Percentiles rank a stretch among this genome's conserved stretches.
Evolutionary conservation across 2,888 invertebrate genomes (phyloP).

Genomic region (Cartodere bifasciata): DNA sequence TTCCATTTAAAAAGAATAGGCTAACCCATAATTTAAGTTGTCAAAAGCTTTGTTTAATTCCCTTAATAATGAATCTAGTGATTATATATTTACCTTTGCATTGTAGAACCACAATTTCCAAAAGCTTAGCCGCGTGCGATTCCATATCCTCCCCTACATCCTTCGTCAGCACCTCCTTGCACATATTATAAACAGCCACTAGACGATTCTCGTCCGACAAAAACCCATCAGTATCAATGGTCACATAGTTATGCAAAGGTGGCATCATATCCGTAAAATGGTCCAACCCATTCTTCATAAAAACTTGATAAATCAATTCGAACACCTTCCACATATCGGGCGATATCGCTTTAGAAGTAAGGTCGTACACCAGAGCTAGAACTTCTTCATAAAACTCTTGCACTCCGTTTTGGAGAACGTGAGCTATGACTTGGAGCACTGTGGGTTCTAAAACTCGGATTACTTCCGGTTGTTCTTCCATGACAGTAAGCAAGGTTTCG

Average conservation of each 20-base stretch:
- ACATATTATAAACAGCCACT: constrained; percentile 89
- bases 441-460: constrained; percentile 83
- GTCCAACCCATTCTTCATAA: constrained; percentile 88
- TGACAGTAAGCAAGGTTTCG: constrained; percentile 85
- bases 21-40: too few species aligned
- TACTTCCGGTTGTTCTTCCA: constrained; percentile 78
- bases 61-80: too few species aligned
- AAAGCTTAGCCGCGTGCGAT: constrained; percentile 90
- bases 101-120: constrained; percentile 92
- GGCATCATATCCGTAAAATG: constrained; percentile 99
- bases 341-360: constrained; percentile 80
- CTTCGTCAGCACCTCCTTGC: constrained; percentile 34
- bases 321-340: constrained; percentile 95
- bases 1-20: too few species aligned
- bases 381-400: constrained; percentile 96
- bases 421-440: constrained; percentile 79
- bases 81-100: too few species aligned
- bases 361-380: constrained; percentile 79
- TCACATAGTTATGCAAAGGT: constrained; percentile 92
- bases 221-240: constrained; percentile 89
- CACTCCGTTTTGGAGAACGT: constrained; percentile 61
- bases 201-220: constrained; percentile 81
- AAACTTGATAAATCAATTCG: constrained; percentile 75
- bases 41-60: too few species aligned
- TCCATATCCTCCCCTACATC: constrained; percentile 86